Conservation (phyloP, 2,797 vertebrate species). For the Anabacerthia variegaticeps region DNA sequence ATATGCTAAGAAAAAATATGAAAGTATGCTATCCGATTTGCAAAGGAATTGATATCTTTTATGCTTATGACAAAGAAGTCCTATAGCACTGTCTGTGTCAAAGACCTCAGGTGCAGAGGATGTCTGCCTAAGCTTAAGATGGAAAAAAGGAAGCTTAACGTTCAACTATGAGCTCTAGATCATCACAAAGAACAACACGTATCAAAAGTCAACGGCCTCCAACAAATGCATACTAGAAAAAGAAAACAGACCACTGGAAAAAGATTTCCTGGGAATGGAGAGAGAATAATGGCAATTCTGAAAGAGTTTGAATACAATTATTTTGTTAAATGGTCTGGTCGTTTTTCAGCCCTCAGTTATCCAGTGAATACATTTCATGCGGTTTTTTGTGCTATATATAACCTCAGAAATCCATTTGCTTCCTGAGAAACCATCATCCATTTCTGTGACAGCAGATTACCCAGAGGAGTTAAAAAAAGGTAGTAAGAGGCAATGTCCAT, state of each 20-base stretch:
- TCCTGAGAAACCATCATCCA: background rate
- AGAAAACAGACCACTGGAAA: background rate
- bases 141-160: background rate
- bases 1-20: background rate
- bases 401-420: background rate
- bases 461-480: background rate
- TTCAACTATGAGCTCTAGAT: background rate
- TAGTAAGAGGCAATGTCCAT: background rate
- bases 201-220: background rate
- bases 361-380: background rate
- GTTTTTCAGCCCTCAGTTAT: background rate
- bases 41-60: background rate
- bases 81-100: background rate
- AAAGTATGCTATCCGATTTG: background rate
- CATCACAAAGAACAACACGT: background rate
- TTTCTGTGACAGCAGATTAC: background rate
- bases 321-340: background rate
- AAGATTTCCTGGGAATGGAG: background rate
- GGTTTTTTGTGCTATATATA: background rate
- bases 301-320: background rate
- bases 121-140: background rate
- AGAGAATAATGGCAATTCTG: background rate
- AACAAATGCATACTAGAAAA: background rate
- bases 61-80: background rate
- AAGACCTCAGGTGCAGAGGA: background rate